phyloP scores from a whole-genome alignment of 1,140 invertebrate species.

The Mya arenaria region DNA sequence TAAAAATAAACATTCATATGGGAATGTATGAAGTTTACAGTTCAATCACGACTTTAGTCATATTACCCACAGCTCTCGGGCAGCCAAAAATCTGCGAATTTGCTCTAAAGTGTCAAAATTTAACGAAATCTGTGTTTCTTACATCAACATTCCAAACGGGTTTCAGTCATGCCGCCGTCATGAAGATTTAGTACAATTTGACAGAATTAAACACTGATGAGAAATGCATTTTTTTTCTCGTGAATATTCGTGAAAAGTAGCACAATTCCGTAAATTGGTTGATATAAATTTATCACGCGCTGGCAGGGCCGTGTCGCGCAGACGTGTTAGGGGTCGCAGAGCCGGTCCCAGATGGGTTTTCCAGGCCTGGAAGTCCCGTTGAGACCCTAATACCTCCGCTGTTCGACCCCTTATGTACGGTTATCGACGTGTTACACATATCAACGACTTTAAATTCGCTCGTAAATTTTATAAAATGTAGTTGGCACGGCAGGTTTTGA shows the following conservation, averaged over 20 bases:
- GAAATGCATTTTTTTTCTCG: constrained; percentile 19
- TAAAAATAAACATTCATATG: constrained; percentile 56
- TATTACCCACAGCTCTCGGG: neutral
- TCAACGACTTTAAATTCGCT: too few species aligned
- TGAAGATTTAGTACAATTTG: constrained; percentile 43
- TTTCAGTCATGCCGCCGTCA: neutral
- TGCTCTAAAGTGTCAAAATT: constrained; percentile 23
- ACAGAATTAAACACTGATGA: constrained; percentile 35
- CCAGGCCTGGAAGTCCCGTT: too few species aligned
- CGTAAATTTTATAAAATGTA: too few species aligned
- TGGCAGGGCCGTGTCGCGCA: constrained; percentile 15
- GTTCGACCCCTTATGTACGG: too few species aligned
- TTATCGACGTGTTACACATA: too few species aligned
- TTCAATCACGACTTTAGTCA: constrained; percentile 11
- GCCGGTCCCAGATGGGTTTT: too few species aligned
- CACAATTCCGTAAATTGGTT: constrained; percentile 47
- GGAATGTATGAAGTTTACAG: constrained; percentile 42
- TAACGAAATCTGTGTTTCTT: constrained; percentile 20
- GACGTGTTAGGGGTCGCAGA: too few species aligned
- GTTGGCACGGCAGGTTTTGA: too few species aligned
- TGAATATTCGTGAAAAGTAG: constrained; percentile 36
- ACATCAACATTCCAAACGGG: constrained; percentile 33
- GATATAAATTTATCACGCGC: constrained; percentile 45
- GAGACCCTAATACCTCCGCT: too few species aligned
- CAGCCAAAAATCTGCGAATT: neutral